phyloP scores from a whole-genome alignment of 2,888 invertebrate genomes.

The Lissonota sp. region DNA sequence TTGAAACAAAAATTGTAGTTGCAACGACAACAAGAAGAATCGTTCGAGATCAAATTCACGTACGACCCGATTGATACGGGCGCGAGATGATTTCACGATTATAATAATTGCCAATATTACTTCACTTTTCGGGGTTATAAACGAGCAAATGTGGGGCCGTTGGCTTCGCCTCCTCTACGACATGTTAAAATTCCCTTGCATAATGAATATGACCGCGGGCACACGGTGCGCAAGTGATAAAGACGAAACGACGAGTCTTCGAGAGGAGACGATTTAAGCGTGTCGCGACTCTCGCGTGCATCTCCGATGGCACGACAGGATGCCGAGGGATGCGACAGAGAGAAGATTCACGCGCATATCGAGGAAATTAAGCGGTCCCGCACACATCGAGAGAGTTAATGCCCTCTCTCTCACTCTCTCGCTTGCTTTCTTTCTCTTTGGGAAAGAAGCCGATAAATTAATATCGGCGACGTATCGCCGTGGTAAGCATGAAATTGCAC shows the following conservation, averaged over 20 bases:
- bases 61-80: neutral
- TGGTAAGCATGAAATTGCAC: constrained; percentile 72
- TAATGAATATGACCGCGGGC: constrained; percentile 49
- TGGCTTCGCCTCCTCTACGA: neutral
- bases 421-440: constrained; percentile 26
- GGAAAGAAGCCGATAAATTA: constrained; percentile 65
- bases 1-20: constrained; percentile 34
- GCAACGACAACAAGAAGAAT: constrained; percentile 2
- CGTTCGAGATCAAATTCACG: neutral
- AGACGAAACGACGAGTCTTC: constrained; percentile 43
- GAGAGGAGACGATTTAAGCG: constrained; percentile 45
- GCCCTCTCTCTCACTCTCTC: too few relatives aligned
- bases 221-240: constrained; percentile 32
- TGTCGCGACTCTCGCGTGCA: constrained; percentile 51
- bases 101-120: constrained; percentile 76
- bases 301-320: constrained; percentile 32
- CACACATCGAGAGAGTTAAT: constrained; percentile 1
- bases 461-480: constrained; percentile 67
- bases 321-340: constrained; percentile 3
- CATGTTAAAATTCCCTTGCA: constrained; percentile 5
- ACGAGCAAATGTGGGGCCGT: constrained; percentile 51
- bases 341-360: constrained; percentile 66
- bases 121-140: constrained; percentile 74
- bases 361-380: constrained; percentile 63
- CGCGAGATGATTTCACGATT: constrained; percentile 67